Conservation (phyloP, 64 coral and sea anemone species). For the Exaiptasia diaphana region DNA sequence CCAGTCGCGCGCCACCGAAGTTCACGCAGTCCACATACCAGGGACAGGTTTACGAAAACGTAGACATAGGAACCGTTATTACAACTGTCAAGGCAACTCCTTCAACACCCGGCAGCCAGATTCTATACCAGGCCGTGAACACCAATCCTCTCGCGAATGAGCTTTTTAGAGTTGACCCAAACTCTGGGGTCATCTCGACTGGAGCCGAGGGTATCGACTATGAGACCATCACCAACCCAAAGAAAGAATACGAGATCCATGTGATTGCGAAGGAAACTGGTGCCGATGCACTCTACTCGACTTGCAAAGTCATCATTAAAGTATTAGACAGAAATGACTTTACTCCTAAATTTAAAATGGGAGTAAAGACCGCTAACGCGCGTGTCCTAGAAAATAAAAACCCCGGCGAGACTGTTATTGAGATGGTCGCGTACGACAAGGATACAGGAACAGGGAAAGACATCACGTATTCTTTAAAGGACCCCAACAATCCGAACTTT, state of each 20-base stretch:
- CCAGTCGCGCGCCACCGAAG: background rate
- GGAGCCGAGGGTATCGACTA: background rate
- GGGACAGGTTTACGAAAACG: background rate
- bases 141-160: background rate
- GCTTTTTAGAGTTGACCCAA: background rate
- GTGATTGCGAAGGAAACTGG: slow-evolving; percentile 16
- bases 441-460: background rate
- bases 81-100: background rate
- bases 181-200: slow-evolving; percentile 7
- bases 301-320: slow-evolving; percentile 19
- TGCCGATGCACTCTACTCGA: background rate
- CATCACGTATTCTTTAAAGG: slow-evolving; percentile 9
- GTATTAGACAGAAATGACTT: slow-evolving; percentile 41
- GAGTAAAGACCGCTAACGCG: background rate
- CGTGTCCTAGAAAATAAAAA: slow-evolving; percentile 20
- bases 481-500: slow-evolving; percentile 3
- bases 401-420: background rate
- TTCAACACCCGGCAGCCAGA: background rate
- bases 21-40: background rate
- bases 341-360: slow-evolving; percentile 20
- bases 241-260: slow-evolving; percentile 27
- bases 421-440: slow-evolving; percentile 23
- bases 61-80: background rate
- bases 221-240: background rate
- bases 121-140: background rate